Base-by-base conservation (phyloP, 1,140 invertebrate genomes). In the Drepana arcuata region DNA sequence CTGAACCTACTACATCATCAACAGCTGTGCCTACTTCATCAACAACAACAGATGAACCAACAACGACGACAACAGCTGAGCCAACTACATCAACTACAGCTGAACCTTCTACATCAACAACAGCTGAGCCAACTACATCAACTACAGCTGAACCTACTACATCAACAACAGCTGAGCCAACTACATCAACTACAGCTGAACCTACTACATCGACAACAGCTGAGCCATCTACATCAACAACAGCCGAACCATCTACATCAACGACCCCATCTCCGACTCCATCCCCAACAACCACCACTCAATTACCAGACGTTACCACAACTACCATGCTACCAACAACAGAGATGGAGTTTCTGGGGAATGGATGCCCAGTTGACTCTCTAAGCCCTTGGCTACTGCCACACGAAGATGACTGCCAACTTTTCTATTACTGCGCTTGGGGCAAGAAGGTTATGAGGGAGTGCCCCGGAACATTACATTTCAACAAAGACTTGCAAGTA, bases 361-460 rank as follows among this genome's bases (percentile, higher is more conserved):
- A 80, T 33, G 75, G 75, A 3, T 80, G 72, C 34, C 75, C 75
- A 9, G 51, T 64, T 0, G 34, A 70, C 35, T 58, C 61, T 6
- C 43, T 50, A 12, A 52, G 69, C 14, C 66, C 70, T 21, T 78
- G 80, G 47, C 61, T 86, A 1, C 49, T 87, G 25, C 61, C 85
- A 1, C 68, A 88, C 39, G 77, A 84, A 6, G 41, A 52, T 1
- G 71, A 88, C 41, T 91, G 89, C 53, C 64, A 59, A 0, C 68
- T 62, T n/a, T 91, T 86, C 66, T 90, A 87, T 52, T 75, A 84
- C n/a, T 91, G 90, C 43, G 65, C 83, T 7, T 74, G 64, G 41
- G 85, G 83, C 1, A 47, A 51, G 2, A 63, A 77, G 7, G 72
- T 84, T 7, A 41, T 75, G 1, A 80, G 81, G 45, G 10, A 53